Percentiles rank a stretch among this genome's conserved stretches.
Conservation (phyloP, 1,140 invertebrate genomes). For the Bombus difficillimus region DNA sequence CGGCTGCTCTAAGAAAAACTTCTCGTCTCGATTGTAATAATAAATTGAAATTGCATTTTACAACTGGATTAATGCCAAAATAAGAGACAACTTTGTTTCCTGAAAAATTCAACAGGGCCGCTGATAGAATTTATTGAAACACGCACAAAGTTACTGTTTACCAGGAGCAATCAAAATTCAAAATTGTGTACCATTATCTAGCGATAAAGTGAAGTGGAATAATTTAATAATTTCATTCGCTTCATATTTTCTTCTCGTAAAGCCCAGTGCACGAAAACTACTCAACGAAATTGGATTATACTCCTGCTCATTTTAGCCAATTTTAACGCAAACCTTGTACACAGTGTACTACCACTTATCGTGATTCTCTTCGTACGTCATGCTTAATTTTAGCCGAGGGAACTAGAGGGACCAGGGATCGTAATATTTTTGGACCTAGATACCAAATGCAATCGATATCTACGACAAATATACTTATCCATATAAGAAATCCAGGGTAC, state of each 20-base stretch:
- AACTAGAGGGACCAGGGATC: neutral
- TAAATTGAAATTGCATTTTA: neutral
- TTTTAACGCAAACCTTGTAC: constrained; percentile 27
- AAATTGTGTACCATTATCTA: constrained; percentile 1
- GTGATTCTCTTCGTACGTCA: constrained; percentile 32
- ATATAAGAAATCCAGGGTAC: too few species aligned
- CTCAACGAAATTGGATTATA: constrained; percentile 43
- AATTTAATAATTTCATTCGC: constrained; percentile 36
- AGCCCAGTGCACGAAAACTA: neutral
- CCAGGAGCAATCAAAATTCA: neutral
- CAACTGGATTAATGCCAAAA: neutral
- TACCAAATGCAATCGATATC: neutral
- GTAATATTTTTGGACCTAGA: neutral
- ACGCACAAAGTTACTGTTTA: neutral
- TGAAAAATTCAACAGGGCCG: too few species aligned
- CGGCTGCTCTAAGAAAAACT: neutral
- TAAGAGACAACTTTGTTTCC: neutral
- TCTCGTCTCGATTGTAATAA: neutral
- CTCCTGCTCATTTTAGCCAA: constrained; percentile 35
- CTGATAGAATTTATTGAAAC: neutral
- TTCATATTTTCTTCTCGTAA: constrained; percentile 40
- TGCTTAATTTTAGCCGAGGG: neutral
- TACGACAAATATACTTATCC: neutral
- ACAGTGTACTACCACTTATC: constrained; percentile 25
- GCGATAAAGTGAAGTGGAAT: constrained; percentile 24